Conservation (phyloP, 2,113 vertebrate genomes). For the Pelobates fuscus region DNA sequence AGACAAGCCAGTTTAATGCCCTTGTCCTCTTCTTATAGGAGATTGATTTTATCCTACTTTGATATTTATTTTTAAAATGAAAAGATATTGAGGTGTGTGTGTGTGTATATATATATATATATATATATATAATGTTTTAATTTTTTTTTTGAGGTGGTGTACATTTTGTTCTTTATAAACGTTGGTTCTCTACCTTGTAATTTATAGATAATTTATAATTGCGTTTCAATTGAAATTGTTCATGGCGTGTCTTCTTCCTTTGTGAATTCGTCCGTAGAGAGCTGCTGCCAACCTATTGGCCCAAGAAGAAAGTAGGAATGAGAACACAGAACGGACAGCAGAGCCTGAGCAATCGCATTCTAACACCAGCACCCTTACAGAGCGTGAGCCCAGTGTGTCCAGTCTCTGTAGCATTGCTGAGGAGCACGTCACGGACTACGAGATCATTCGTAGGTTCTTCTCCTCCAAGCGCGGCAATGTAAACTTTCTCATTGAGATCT, state of each 20-base stretch:
- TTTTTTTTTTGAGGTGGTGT: too few relatives aligned
- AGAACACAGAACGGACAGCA: slow-evolving; percentile 68
- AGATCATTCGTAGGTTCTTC: slow-evolving; percentile 94
- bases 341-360: slow-evolving; percentile 95
- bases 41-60: too few relatives aligned
- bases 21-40: too few relatives aligned
- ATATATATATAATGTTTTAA: too few relatives aligned
- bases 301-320: slow-evolving; percentile 79
- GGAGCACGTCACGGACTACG: slow-evolving; percentile 95
- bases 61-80: too few relatives aligned
- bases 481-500: slow-evolving; percentile 98
- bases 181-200: too few relatives aligned
- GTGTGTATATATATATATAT: too few relatives aligned
- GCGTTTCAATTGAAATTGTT: too few relatives aligned
- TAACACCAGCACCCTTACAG: slow-evolving; percentile 94
- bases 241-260: too few relatives aligned
- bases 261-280: slow-evolving; percentile 69
- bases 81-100: too few relatives aligned
- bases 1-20: too few relatives aligned
- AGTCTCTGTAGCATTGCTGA: slow-evolving; percentile 98
- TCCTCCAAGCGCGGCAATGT: slow-evolving; percentile 91
- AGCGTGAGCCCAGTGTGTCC: slow-evolving; percentile 96
- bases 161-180: neutral
- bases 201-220: too few relatives aligned
- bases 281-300: slow-evolving; percentile 92